Percentiles rank a stretch among this genome's conserved stretches.
phyloP scores from a whole-genome alignment of 1,140 invertebrate species.

The Tenebrio molitor region DNA sequence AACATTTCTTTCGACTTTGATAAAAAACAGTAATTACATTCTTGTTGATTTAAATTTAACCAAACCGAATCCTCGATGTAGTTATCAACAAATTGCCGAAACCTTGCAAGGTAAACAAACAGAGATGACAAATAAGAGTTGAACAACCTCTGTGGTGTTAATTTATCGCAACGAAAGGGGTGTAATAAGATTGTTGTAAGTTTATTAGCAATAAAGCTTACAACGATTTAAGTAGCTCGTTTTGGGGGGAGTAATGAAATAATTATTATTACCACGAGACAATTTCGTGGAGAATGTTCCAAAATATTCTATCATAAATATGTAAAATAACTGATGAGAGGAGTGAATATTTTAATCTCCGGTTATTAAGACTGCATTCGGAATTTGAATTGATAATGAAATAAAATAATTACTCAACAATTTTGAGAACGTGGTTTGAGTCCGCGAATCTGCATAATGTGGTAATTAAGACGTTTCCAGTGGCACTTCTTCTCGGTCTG shows the following conservation, averaged over 20 bases:
- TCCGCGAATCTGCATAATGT: constrained; percentile 25
- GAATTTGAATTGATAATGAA: not conserved
- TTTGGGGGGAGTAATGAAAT: constrained; percentile 1
- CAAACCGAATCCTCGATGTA: no score
- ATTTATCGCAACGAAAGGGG: not conserved
- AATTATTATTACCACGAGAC: not conserved
- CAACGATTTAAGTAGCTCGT: not conserved
- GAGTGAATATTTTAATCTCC: not conserved
- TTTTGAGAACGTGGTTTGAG: constrained; percentile 1
- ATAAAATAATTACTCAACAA: constrained; percentile 13
- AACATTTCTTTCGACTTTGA: no score
- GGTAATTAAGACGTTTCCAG: constrained; percentile 4
- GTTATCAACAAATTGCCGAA: no score
- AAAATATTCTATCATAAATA: not conserved
- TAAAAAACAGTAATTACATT: no score
- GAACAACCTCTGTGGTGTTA: no score
- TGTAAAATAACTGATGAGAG: not conserved
- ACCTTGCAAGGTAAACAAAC: no score
- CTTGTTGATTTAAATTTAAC: no score
- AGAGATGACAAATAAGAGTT: no score
- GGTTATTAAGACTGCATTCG: not conserved
- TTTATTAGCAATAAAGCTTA: constrained; percentile 2
- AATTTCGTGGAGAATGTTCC: not conserved
- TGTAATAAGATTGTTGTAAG: not conserved
- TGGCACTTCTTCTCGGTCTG: not conserved